A percentile compares a stretch with the other conserved stretches of the same genome.
phyloP scores from a whole-genome alignment of 1,140 invertebrate genomes.

The Phortica variegata region DNA sequence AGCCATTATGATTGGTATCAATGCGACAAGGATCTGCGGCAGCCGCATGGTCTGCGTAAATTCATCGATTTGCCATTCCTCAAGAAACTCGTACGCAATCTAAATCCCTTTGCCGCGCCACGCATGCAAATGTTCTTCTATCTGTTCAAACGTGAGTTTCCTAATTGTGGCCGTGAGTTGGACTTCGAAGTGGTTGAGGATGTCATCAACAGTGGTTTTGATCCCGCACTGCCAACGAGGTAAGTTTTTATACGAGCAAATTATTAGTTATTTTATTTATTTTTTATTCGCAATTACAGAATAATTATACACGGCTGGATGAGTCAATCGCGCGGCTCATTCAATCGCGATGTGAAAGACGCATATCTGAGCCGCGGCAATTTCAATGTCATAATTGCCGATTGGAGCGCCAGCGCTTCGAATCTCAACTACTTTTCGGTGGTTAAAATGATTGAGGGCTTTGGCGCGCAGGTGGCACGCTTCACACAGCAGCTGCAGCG shows the following conservation, averaged over 20 bases:
- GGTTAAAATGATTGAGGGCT: slow-evolving; percentile 56
- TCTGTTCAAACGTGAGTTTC: slow-evolving; percentile 34
- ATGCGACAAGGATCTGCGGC: slow-evolving; percentile 43
- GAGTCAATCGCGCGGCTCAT: slow-evolving; percentile 49
- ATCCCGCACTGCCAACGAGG: slow-evolving; percentile 41
- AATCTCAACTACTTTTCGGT: slow-evolving; percentile 60
- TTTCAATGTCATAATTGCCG: slow-evolving; percentile 66
- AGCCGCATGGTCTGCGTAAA: slow-evolving; percentile 27
- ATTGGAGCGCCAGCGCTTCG: slow-evolving; percentile 64
- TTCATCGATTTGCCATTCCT: slow-evolving; percentile 40
- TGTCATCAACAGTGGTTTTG: slow-evolving; percentile 23
- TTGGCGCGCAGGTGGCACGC: slow-evolving; percentile 51
- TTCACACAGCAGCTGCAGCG: slow-evolving; percentile 38
- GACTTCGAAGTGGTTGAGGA: slow-evolving; percentile 20
- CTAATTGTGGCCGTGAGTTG: slow-evolving; percentile 38
- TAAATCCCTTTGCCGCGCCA: slow-evolving; percentile 32
- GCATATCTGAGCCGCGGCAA: slow-evolving; percentile 62
- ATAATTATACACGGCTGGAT: slow-evolving; percentile 53
- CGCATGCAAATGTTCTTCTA: slow-evolving; percentile 43
- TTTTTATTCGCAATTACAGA: slow-evolving; percentile 7
- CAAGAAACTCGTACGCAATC: slow-evolving; percentile 38
- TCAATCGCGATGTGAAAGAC: slow-evolving; percentile 49
- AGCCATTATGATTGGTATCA: slow-evolving; percentile 33
- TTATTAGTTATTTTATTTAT: not conserved
- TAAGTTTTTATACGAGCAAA: slow-evolving; percentile 1